Evolutionary conservation across 2,888 invertebrate species (phyloP), one percentile per base, ranked within the genome.

Genomic region (Luperina testacea): DNA sequence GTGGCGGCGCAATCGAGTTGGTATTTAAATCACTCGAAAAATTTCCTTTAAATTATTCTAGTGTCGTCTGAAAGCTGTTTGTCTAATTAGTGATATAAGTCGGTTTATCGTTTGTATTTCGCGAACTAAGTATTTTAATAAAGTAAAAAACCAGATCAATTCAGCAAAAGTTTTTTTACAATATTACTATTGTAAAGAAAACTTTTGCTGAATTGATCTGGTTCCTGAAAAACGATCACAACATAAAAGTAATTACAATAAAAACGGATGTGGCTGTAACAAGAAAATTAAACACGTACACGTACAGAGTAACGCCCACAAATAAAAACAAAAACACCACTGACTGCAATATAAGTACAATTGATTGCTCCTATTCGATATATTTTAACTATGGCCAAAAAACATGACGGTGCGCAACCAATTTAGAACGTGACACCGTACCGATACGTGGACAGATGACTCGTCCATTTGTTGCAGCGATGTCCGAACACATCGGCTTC

Each of bases 341-440:
- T 73, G 84, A 65, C 74, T 87, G 82, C 87, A 89, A 91, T 88
- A 88, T 87, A 90, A 89, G 83, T 85, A 89, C 90, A 90, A 92
- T 90, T 91, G 89, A 91, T 90, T 88, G 91, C 87, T 86, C 88
- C 86, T 86, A 90, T 91, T 91, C 87, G 83, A 89, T 87, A 87
- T 87, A 84, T 90, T 89, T 87, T 90, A 91, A 90, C 90, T 90
- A 89, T 83, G 81, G 88, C 91, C 89, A 92, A 93, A 92, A 92
- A 90, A 90, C 90, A 88, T 90, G 86, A 88, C 88, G 87, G 91
- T 92, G 92, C 92, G 90, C 92, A 93, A 92, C 93, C 94, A 95
- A 95, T 95, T 95, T 94, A 93, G 94, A 92, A 93, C 92, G 94
- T 94, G 93, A 94, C 93, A 94, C 91, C 89, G 91, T 91, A 91